These are phyloP conservation scores for Sinhomidia bicolor DNA, from an alignment of 2,888 invertebrate genomes.

Conservation along the genomic window DNA sequence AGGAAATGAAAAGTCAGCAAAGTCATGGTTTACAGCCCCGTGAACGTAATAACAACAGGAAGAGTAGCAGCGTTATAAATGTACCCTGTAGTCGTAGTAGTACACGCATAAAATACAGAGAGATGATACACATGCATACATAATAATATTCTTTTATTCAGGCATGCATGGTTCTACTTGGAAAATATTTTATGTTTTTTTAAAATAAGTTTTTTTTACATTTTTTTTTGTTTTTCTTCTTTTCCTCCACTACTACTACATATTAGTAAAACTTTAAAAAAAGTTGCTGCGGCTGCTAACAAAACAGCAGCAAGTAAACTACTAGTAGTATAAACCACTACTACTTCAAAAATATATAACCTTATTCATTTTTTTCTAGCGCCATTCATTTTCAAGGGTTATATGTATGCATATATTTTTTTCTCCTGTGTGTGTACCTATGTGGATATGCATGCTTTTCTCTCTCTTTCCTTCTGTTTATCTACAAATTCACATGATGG, in stretches of 20 bases:
- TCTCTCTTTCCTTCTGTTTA: slow-evolving; percentile 1
- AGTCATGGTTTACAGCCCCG: slow-evolving; percentile 68
- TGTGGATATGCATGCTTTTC: not conserved
- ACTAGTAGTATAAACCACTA: not conserved
- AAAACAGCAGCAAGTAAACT: not conserved
- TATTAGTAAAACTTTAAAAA: too few species aligned
- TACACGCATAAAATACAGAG: too few species aligned
- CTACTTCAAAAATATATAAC: too few species aligned
- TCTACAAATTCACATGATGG: slow-evolving; percentile 45
- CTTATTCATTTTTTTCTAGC: not conserved
- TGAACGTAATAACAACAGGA: slow-evolving; percentile 65
- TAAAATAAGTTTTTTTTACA: not conserved
- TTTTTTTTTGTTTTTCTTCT: slow-evolving; percentile 3
- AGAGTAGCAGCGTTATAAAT: slow-evolving; percentile 12
- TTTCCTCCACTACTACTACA: not conserved
- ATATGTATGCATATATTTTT: not conserved
- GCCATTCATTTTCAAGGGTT: not conserved
- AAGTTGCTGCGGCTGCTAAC: not conserved
- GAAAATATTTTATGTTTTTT: too few species aligned
- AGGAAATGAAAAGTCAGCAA: slow-evolving; percentile 72
- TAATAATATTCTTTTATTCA: slow-evolving; percentile 1
- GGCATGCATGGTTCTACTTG: not conserved
- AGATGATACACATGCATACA: too few species aligned
- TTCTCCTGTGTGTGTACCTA: not conserved
- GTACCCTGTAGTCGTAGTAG: too few species aligned